Evolutionary conservation across 1,140 invertebrate species (phyloP).

Genomic region (Zaprionus africanus): DNA sequence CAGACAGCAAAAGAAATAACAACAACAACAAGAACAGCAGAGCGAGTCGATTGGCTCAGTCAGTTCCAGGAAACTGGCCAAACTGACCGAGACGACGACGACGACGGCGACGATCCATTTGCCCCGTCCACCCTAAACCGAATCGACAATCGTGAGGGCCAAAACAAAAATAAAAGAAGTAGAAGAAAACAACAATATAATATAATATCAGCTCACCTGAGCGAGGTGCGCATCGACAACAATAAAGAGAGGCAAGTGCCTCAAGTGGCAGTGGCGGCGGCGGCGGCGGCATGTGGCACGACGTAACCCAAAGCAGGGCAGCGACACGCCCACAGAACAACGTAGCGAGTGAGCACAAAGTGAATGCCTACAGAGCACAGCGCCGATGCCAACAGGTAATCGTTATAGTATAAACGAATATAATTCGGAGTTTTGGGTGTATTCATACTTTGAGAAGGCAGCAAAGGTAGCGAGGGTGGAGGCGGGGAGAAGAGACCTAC

Average conservation of each 20-base stretch:
- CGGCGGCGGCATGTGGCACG: conserved; percentile 10
- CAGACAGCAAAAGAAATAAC: conserved; percentile 4
- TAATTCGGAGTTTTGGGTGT: background rate
- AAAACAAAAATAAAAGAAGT: background rate
- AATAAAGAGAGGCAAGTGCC: conserved; percentile 28
- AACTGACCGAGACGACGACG: conserved; percentile 63
- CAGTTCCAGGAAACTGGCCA: conserved; percentile 61
- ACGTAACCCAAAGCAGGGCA: conserved; percentile 36
- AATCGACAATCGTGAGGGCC: conserved; percentile 37
- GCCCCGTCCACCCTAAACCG: background rate
- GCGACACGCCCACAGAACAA: conserved; percentile 51
- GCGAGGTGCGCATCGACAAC: conserved; percentile 4
- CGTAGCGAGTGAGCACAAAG: conserved; percentile 22
- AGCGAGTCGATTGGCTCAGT: conserved; percentile 36
- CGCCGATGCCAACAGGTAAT: conserved; percentile 46
- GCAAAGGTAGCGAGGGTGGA: background rate
- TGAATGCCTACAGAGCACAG: conserved; percentile 48
- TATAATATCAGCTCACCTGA: conserved; percentile 52
- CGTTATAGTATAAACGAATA: conserved; percentile 29
- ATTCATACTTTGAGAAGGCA: conserved; percentile 38
- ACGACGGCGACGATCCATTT: conserved; percentile 44
- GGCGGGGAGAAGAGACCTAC: background rate
- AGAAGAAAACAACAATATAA: conserved; percentile 10
- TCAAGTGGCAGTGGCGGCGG: conserved; percentile 31
- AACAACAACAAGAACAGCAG: conserved; percentile 20